Evolutionary conservation across 1,140 invertebrate species (phyloP), one percentile per base, ranked within the genome.

Genomic region (Halesus radiatus): DNA sequence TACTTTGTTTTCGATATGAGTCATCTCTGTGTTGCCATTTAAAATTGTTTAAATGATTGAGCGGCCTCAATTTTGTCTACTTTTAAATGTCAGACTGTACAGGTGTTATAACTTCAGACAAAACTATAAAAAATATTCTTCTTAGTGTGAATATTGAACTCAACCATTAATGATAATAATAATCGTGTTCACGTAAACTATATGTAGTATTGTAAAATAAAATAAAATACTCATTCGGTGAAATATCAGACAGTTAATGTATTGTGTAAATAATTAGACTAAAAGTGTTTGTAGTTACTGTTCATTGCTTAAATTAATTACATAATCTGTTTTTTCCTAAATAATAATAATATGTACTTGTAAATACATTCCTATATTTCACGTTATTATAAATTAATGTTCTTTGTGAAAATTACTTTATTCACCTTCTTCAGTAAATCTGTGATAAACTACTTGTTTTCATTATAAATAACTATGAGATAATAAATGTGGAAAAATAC

Each of bases 351-450:
- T 45, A n/a, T n/a, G n/a, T n/a, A 13, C 37, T 13, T 45, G 37
- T 45, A 45, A 45, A 45, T 45, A 45, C 37, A 45, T 45, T 45
- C 68, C 45, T 72, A 72, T 72, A 76, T 76, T 75, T n/a, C 56
- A 37, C 64, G 74, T 76, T 76, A 52, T 64, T 23, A 62, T 66
- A 66, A 7, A 37, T 76, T 64, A 78, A 78, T 78, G 76, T 78
- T 66, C 26, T 22, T 78, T 78, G 76, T 78, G 60, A 78, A 78
- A 77, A 78, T 22, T 78, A 78, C 16, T 79, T 32, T 66, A 72
- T 58, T 78, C 26, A 68, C 37, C 52, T 70, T 79, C 77, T 79
- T 79, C 60, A 79, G 77, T 79, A 79, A 79, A 79, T 72, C 77
- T 79, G 77, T 79, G 77, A 79, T 79, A 79, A 32, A 78, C 50